A percentile compares a stretch with the other conserved stretches of the same genome.
Conservation (phyloP, 2,797 vertebrate species). For the Rhinichthys osculus region DNA sequence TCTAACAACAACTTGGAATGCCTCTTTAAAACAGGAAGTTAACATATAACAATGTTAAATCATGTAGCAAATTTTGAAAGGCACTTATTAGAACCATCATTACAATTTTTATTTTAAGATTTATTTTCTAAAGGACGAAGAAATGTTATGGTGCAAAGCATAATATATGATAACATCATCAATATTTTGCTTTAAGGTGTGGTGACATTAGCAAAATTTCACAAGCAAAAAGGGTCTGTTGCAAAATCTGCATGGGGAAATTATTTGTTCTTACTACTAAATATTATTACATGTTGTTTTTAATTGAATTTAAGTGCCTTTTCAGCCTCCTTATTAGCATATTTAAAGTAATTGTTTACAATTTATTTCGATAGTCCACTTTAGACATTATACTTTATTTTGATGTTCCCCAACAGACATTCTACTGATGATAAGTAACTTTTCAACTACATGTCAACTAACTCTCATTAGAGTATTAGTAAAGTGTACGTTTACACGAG, state of each 20-base stretch:
- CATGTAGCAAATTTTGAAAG: not conserved
- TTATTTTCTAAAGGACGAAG: not conserved
- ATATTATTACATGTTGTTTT: not conserved
- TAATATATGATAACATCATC: not conserved
- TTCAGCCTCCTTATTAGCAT: not conserved
- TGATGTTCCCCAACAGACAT: not conserved
- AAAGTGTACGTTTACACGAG: not conserved
- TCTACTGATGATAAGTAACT: not conserved
- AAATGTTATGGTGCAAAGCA: not conserved
- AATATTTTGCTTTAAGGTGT: not conserved
- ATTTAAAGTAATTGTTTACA: not conserved
- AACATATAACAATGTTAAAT: conserved; percentile 7
- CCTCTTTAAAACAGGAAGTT: conserved; percentile 76
- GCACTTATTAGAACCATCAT: not conserved
- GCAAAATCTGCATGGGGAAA: not conserved
- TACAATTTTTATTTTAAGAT: not conserved
- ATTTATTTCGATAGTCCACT: not conserved
- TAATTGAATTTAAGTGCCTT: not conserved
- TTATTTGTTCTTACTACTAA: not conserved
- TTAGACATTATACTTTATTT: not conserved
- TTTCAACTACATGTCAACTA: not conserved
- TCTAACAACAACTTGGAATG: conserved; percentile 94
- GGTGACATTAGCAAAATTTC: not conserved
- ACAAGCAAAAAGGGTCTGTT: not conserved
- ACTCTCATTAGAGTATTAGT: not conserved